A percentile compares a stretch with the other conserved stretches of the same genome.
phyloP scores from a whole-genome alignment of 1,140 invertebrate species.

The Paralvinella palmiformis region DNA sequence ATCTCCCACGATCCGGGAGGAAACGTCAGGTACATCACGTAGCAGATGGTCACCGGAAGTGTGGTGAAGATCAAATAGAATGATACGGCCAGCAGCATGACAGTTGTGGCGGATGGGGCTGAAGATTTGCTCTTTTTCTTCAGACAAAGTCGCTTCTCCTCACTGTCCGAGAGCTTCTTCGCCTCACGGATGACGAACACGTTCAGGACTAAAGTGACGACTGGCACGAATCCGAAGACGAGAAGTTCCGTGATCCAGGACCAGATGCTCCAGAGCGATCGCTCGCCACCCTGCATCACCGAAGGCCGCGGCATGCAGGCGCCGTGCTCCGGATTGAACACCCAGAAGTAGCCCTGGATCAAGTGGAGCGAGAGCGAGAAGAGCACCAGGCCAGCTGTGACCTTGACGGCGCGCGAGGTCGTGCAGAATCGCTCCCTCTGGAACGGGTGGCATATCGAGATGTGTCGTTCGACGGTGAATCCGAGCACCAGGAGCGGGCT shows the following conservation, averaged over 20 bases:
- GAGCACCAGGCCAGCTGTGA: slow-evolving; percentile 47
- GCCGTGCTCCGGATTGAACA: slow-evolving; percentile 21
- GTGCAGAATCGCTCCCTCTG: slow-evolving; percentile 72
- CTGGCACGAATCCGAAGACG: slow-evolving; percentile 37
- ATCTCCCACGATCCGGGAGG: slow-evolving; percentile 24
- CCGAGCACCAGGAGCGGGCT: slow-evolving; percentile 54
- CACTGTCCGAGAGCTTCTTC: slow-evolving; percentile 27
- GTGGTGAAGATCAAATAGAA: slow-evolving; percentile 46
- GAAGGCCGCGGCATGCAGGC: slow-evolving; percentile 16
- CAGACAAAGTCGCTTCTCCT: slow-evolving; percentile 20
- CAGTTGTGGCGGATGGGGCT: slow-evolving; percentile 34
- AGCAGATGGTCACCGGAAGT: slow-evolving; percentile 41
- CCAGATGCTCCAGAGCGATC: slow-evolving; percentile 35
- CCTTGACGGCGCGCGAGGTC: slow-evolving; percentile 63
- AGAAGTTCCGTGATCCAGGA: slow-evolving; percentile 41
- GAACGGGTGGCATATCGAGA: slow-evolving; percentile 72
- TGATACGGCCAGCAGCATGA: slow-evolving; percentile 43
- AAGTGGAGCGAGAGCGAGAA: slow-evolving; percentile 26
- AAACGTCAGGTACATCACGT: slow-evolving; percentile 29
- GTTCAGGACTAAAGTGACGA: slow-evolving; percentile 40
- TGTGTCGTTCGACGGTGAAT: slow-evolving; percentile 78
- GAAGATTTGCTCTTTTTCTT: background rate
- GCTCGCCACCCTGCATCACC: slow-evolving; percentile 18
- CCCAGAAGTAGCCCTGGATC: slow-evolving; percentile 45
- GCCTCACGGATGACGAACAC: slow-evolving; percentile 43